Base-by-base conservation (phyloP, 2,888 invertebrate species). In the Xylophagus ater region DNA sequence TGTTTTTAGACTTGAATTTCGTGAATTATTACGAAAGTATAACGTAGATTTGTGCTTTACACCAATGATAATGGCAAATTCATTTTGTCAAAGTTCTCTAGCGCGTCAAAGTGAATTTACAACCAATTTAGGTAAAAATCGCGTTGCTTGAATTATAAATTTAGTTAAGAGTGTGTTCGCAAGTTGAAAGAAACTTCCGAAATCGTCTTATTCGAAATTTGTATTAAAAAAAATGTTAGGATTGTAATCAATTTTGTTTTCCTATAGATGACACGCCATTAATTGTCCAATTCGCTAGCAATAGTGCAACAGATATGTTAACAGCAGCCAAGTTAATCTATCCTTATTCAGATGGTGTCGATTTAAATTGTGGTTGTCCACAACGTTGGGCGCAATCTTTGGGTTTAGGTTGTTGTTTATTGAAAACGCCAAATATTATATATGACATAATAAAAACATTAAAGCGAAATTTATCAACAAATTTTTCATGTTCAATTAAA, bases 351-450 rank as follows among this genome's bases (percentile, higher is more conserved):
- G 82, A 87, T 69, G 97, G 97, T 5, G 82, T 94, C 3, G 97
- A 97, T 67, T 67, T 97, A 23, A 97, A 97, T 60, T 97, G 97
- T 69, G 97, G 97, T 1, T 97, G 97, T 53, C 97, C 97, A 1
- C 97, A 97, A 64, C 70, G 78, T 48, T 96, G 94, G 94, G 94
- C 94, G 0, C 81, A 87, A 64, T 76, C 82, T 49, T 85, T 88
- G 57, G 90, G 90, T 4, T 83, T 87, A 57, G 96, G 96, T 1
- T 86, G 86, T 54, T 77, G 81, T 42, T 64, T 96, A 47, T 63
- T 96, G 14, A 75, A 75, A 8, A 78, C 84, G 49, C 94, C 96
- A 5, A 82, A 96, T 55, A 53, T 80, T 8, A 75, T 97, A 4
- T 74, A 76, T 48, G 87, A 89, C 52, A 73, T 96, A 55, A 75